Evolutionary conservation across 2,113 vertebrate species (phyloP).

Genomic region (Pyrgilauda ruficollis): DNA sequence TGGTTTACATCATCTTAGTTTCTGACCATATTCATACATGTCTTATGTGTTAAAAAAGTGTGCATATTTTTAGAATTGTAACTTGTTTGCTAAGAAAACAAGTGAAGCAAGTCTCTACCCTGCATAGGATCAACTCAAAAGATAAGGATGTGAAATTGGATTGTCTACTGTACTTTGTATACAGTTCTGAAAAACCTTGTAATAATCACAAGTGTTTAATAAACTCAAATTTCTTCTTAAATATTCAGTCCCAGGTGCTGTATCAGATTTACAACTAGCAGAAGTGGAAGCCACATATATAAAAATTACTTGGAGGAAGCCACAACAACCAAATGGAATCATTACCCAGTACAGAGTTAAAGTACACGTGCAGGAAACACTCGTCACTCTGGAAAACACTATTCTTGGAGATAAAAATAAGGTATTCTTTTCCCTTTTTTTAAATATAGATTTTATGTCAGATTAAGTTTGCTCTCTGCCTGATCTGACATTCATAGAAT

Average conservation of each 20-base stretch:
- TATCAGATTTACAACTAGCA: conserved; percentile 79
- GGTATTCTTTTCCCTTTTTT: conserved; percentile 43
- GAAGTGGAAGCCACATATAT: conserved; percentile 87
- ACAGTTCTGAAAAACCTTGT: background rate
- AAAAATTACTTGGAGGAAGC: conserved; percentile 86
- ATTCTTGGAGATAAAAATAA: conserved; percentile 77
- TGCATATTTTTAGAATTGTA: background rate
- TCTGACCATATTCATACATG: background rate
- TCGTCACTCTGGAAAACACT: conserved; percentile 81
- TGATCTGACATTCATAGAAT: background rate
- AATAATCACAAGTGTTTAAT: background rate
- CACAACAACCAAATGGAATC: conserved; percentile 87
- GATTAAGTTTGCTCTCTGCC: background rate
- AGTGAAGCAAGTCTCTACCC: background rate
- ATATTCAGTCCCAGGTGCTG: conserved; percentile 82
- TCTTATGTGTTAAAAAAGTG: background rate
- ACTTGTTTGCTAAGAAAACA: background rate
- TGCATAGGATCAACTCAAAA: background rate
- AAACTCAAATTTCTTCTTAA: background rate
- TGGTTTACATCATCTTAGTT: background rate
- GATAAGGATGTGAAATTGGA: background rate
- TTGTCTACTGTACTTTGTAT: background rate
- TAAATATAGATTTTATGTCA: background rate
- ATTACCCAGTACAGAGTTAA: conserved; percentile 88
- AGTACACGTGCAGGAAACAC: conserved; percentile 70